A percentile compares a stretch with the other conserved stretches of the same genome.
Evolutionary conservation across 2,797 vertebrate species (phyloP).

Genomic region (Bucorvus abyssinicus): DNA sequence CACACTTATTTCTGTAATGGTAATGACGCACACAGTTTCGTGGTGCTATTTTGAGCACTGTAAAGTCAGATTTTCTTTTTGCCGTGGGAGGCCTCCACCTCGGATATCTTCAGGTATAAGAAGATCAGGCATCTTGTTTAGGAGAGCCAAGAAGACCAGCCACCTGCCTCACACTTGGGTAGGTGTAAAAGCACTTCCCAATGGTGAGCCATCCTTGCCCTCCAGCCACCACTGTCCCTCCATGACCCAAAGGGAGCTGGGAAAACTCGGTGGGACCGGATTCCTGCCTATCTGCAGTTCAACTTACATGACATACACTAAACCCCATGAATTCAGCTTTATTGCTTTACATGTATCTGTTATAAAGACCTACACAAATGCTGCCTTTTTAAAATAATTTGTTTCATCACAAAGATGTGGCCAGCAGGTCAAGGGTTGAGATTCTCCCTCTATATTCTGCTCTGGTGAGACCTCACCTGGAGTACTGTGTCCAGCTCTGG

Average conservation of each 20-base stretch:
- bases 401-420: not conserved
- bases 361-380: not conserved
- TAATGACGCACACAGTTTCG: rapidly evolving
- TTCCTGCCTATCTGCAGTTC: not conserved
- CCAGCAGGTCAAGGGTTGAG: too few relatives aligned
- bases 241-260: not conserved
- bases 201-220: rapidly evolving
- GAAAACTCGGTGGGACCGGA: not conserved
- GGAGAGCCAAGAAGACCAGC: not conserved
- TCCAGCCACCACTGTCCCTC: rapidly evolving
- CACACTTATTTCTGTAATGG: rapidly evolving
- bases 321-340: not conserved
- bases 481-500: too few relatives aligned
- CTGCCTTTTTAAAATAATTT: not conserved
- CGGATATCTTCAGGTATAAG: not conserved
- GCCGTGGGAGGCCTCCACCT: not conserved
- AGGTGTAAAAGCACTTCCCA: not conserved
- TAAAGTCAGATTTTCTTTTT: not conserved
- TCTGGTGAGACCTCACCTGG: too few relatives aligned
- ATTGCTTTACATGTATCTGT: not conserved
- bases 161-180: rapidly evolving
- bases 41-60: not conserved
- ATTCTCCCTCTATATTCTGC: too few relatives aligned
- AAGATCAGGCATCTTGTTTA: not conserved
- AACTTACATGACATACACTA: not conserved